These are phyloP conservation scores for Gallinago paraguaiae DNA, from an alignment of 2,113 vertebrate species.

Conservation along the genomic window DNA sequence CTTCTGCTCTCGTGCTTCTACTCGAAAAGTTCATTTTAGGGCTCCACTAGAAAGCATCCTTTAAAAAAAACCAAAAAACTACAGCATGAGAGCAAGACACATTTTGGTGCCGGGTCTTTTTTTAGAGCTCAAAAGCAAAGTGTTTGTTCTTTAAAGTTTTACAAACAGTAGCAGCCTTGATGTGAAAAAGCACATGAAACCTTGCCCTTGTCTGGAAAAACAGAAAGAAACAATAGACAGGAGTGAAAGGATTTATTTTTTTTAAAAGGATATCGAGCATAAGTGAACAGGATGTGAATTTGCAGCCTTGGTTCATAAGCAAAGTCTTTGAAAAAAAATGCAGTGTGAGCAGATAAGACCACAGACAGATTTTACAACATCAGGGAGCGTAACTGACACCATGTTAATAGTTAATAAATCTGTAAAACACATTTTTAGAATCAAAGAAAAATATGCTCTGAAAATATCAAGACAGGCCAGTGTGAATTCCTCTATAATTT, in stretches of 20 bases:
- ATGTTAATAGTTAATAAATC: neutral
- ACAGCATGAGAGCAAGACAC: neutral
- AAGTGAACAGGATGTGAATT: conserved; percentile 40
- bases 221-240: conserved; percentile 27
- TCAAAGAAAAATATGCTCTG: neutral
- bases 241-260: neutral
- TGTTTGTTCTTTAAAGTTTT: neutral
- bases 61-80: neutral
- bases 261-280: neutral
- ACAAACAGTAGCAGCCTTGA: neutral
- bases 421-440: neutral
- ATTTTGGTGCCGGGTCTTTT: neutral
- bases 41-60: neutral
- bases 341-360: neutral
- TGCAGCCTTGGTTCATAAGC: neutral
- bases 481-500: neutral
- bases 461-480: neutral
- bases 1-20: neutral
- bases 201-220: neutral
- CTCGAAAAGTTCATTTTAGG: neutral
- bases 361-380: neutral
- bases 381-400: neutral
- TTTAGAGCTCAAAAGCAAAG: neutral
- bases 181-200: neutral
- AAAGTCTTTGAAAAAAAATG: neutral